These are phyloP conservation scores for Dorcus parallelipipedus DNA, from an alignment of 2,888 invertebrate species.

Conservation along the genomic window DNA sequence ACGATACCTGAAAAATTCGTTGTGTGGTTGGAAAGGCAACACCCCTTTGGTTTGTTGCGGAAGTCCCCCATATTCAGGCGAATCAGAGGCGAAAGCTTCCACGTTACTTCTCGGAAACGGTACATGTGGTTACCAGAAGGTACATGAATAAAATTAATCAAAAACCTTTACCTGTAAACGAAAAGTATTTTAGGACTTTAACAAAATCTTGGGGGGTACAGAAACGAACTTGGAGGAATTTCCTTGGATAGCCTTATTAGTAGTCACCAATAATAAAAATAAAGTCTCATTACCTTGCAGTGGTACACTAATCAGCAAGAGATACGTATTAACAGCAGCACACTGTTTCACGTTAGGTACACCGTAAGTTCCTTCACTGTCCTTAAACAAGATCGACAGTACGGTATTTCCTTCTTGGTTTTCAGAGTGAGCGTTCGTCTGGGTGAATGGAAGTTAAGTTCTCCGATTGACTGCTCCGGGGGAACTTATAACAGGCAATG, in stretches of 20 bases:
- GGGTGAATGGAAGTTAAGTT: conserved; percentile 51
- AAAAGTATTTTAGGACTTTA: too few relatives aligned
- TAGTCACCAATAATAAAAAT: conserved; percentile 29
- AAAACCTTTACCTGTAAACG: neutral
- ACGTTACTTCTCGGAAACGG: neutral
- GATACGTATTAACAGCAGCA: conserved; percentile 55
- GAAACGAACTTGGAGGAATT: conserved; percentile 47
- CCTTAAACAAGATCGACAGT: neutral
- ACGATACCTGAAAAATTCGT: conserved; percentile 51
- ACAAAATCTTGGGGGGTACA: conserved; percentile 42
- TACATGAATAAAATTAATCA: neutral
- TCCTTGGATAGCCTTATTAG: conserved; percentile 51
- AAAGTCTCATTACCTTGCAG: conserved; percentile 46
- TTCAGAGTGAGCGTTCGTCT: conserved; percentile 41
- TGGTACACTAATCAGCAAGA: conserved; percentile 53
- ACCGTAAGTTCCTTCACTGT: conserved; percentile 45
- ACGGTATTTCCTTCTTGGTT: neutral
- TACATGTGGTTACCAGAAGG: neutral
- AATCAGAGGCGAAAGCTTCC: neutral
- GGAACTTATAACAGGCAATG: conserved; percentile 27
- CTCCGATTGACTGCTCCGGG: conserved; percentile 46
- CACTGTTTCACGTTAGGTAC: conserved; percentile 51
- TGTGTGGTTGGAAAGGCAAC: conserved; percentile 53
- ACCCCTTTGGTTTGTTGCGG: conserved; percentile 57
- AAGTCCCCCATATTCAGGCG: neutral